Evolutionary conservation across 2,888 invertebrate species (phyloP).

Genomic region (Saturnia pavonia): DNA sequence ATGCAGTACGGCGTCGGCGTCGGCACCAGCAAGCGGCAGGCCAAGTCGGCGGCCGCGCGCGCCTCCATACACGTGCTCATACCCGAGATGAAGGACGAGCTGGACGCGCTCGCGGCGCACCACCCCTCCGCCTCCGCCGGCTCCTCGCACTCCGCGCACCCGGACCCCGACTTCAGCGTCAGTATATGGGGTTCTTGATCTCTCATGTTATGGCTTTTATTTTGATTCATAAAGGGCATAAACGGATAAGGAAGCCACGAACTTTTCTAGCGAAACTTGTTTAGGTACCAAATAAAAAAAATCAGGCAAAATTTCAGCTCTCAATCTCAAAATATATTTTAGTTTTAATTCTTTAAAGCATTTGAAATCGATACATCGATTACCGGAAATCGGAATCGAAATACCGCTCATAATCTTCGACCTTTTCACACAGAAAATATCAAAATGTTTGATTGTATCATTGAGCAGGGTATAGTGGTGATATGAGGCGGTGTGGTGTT

Average conservation of each 20-base stretch:
- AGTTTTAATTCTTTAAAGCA: no score
- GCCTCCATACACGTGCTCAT: slow-evolving; percentile 95
- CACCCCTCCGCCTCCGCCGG: slow-evolving; percentile 49
- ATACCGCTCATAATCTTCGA: no score
- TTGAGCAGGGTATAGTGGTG: not conserved
- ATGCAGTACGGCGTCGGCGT: slow-evolving; percentile 97
- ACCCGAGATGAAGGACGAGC: slow-evolving; percentile 94
- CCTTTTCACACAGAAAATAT: not conserved
- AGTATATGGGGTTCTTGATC: slow-evolving; percentile 25
- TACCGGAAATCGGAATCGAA: no score
- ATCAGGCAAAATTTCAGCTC: no score
- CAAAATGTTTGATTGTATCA: no score
- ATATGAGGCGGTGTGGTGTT: slow-evolving; percentile 18
- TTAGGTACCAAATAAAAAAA: no score
- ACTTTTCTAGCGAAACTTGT: no score
- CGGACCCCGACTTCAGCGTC: slow-evolving; percentile 59
- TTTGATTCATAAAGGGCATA: no score
- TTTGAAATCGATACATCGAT: no score
- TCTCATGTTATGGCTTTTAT: no score
- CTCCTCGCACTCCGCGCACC: slow-evolving; percentile 24
- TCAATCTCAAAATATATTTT: no score
- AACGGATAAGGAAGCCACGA: no score
- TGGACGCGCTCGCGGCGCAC: slow-evolving; percentile 62
- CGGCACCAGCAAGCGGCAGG: slow-evolving; percentile 97
- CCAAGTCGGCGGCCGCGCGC: slow-evolving; percentile 96